phyloP scores from a whole-genome alignment of 2,113 vertebrate genomes.

The Sceloporus tristichus region DNA sequence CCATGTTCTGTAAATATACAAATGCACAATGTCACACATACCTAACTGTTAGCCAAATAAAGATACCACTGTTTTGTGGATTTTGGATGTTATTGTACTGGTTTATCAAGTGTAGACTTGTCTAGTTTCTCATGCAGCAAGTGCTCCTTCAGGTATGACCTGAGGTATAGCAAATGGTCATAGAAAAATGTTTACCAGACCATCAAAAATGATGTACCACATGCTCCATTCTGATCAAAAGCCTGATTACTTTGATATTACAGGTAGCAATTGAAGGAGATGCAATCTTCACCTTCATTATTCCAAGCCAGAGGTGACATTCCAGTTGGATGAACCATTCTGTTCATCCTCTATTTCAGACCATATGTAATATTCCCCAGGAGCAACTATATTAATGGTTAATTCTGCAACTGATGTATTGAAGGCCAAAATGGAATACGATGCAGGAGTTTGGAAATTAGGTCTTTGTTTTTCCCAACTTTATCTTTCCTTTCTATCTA shows the following conservation, averaged over 20 bases:
- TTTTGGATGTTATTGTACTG: too few relatives aligned
- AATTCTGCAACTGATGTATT: too few relatives aligned
- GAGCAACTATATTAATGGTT: too few relatives aligned
- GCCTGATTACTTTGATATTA: constrained; percentile 19
- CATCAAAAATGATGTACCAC: constrained; percentile 45
- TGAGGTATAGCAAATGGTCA: constrained; percentile 11
- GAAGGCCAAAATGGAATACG: too few relatives aligned
- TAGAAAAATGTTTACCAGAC: constrained; percentile 9
- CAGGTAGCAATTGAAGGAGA: constrained; percentile 21
- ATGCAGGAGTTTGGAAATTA: too few relatives aligned
- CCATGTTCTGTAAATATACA: not conserved
- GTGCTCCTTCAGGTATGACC: too few relatives aligned
- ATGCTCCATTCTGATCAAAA: constrained; percentile 35
- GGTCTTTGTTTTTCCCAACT: too few relatives aligned
- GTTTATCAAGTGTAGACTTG: too few relatives aligned
- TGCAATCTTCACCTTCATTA: not conserved
- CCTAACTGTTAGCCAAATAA: not conserved
- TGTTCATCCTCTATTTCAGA: not conserved
- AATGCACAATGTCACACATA: constrained; percentile 28
- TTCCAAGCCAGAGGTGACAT: not conserved
- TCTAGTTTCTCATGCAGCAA: too few relatives aligned
- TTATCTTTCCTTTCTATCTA: too few relatives aligned
- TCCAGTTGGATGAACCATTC: not conserved
- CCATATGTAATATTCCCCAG: not conserved
- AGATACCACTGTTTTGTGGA: too few relatives aligned